A percentile compares a stretch with the other conserved stretches of the same genome.
phyloP scores from a whole-genome alignment of 2,797 vertebrate genomes.

The Hyperoplus lanceolatus region DNA sequence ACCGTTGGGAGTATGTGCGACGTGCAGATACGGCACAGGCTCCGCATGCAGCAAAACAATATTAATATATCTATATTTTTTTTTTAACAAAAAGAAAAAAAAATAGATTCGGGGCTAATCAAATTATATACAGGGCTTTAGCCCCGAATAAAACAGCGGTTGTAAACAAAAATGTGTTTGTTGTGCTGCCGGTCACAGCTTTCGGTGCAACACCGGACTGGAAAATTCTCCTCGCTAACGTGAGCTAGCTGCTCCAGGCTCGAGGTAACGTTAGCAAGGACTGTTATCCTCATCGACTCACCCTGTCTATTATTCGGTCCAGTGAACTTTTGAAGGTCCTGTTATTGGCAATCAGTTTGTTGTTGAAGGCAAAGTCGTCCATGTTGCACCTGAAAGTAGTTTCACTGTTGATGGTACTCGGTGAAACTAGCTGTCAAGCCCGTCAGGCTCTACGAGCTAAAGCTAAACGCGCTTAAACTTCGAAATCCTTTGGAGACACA shows the following conservation, averaged over 20 bases:
- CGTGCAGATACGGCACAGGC: no score
- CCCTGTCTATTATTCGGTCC: constrained; percentile 70
- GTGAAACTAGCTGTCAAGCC: background rate
- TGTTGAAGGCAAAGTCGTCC: rapidly evolving
- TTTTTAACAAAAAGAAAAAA: no score
- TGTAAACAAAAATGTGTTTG: no score
- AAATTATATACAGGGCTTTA: no score
- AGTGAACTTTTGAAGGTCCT: constrained; percentile 3
- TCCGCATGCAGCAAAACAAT: no score
- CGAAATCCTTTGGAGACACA: background rate
- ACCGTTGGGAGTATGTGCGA: no score
- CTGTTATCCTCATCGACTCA: constrained; percentile 22
- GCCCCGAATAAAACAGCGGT: no score
- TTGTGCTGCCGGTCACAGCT: no score
- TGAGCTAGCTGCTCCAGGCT: constrained; percentile 7
- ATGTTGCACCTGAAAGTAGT: constrained; percentile 12
- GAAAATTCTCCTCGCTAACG: constrained; percentile 1
- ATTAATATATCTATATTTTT: no score
- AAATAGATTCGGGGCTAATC: no score
- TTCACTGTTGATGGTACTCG: rapidly evolving
- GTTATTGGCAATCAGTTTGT: rapidly evolving
- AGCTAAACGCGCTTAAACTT: constrained; percentile 26
- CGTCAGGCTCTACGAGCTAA: rapidly evolving
- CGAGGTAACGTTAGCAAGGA: background rate
- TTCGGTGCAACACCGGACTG: background rate